Percentiles rank a stretch among this genome's conserved stretches.
Evolutionary conservation across 2,113 vertebrate species (phyloP).

Genomic region (Saimiri boliviensis): DNA sequence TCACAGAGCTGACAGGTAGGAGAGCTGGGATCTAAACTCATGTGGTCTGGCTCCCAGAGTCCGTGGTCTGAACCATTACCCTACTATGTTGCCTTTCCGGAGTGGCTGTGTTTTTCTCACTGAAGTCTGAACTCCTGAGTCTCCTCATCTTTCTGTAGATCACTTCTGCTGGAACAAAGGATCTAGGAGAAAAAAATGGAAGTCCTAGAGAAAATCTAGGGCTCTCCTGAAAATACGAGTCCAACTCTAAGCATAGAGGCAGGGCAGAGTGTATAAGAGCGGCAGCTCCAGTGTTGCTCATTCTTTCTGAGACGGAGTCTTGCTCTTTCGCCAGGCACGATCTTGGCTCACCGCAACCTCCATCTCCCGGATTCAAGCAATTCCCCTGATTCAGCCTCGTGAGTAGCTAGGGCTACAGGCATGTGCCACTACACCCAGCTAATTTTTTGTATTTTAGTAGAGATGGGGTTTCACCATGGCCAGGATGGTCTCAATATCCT

Average conservation of each 20-base stretch:
- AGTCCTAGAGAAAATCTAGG: not conserved
- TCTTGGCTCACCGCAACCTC: too few species aligned
- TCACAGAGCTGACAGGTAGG: not conserved
- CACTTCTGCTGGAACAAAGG: not conserved
- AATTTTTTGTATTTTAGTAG: too few species aligned
- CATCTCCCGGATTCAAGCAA: too few species aligned
- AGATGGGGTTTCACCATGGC: too few species aligned
- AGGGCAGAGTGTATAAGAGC: too few species aligned
- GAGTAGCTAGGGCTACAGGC: too few species aligned
- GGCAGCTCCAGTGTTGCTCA: not conserved
- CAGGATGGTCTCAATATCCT: too few species aligned
- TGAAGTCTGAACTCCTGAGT: not conserved
- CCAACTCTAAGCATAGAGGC: not conserved
- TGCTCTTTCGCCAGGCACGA: too few species aligned
- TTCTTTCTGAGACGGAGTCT: not conserved
- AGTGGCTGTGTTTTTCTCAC: not conserved
- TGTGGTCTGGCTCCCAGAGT: not conserved
- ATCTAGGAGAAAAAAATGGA: not conserved
- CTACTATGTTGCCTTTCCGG: not conserved
- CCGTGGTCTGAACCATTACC: not conserved
- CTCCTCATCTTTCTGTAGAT: not conserved
- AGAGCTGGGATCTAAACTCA: not conserved
- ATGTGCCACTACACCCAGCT: too few species aligned
- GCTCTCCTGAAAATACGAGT: not conserved
- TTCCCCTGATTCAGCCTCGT: too few species aligned